Conservation (phyloP, 2,797 vertebrate genomes). For the Intellagama lesueurii region DNA sequence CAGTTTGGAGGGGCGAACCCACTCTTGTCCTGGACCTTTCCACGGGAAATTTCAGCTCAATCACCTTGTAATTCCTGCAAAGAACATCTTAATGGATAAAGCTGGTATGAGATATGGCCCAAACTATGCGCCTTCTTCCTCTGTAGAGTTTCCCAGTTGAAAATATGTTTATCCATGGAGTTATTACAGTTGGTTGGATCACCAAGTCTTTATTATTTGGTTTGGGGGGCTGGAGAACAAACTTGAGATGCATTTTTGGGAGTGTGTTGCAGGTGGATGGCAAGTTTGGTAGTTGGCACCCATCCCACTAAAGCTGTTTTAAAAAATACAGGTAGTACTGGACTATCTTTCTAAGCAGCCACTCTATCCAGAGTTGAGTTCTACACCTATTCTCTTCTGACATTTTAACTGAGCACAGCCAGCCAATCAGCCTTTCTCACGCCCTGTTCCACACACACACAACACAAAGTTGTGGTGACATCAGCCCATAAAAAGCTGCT, state of each 20-base stretch:
- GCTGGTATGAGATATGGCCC: not conserved
- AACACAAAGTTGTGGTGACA: not conserved
- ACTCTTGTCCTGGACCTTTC: not conserved
- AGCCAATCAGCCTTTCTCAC: not conserved
- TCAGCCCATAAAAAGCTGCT: not conserved
- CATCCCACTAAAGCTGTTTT: not conserved
- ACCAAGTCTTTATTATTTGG: no score
- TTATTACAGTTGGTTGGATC: not conserved
- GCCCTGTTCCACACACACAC: no score
- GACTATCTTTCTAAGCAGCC: no score
- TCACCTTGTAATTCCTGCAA: not conserved
- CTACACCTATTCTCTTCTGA: not conserved
- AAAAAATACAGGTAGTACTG: no score
- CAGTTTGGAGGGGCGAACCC: not conserved
- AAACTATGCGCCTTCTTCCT: no score
- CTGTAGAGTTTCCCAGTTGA: not conserved
- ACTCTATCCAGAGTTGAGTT: not conserved
- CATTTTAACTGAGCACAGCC: not conserved
- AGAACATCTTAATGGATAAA: not conserved
- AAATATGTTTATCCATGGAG: not conserved
- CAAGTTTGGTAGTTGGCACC: not conserved
- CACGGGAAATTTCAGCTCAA: not conserved
- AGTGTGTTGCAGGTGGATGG: no score
- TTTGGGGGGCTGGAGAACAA: not conserved
- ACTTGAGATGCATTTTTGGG: not conserved